Conservation (phyloP, 2,797 vertebrate genomes). For the Gadopsis marmoratus region DNA sequence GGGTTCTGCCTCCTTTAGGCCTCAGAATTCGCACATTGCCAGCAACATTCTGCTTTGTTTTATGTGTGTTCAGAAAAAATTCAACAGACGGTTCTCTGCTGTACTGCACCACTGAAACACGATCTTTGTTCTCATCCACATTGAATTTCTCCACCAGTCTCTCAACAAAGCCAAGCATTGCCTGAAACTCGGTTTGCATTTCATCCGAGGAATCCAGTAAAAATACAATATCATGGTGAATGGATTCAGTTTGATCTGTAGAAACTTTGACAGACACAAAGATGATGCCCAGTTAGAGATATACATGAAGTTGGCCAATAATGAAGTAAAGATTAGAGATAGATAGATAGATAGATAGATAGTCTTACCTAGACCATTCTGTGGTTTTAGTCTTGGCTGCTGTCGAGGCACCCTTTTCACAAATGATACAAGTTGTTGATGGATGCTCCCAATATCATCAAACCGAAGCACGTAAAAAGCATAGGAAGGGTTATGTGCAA, state of each 20-base stretch:
- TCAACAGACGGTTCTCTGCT: conserved; percentile 69
- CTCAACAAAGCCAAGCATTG: conserved; percentile 76
- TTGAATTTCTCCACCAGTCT: conserved; percentile 73
- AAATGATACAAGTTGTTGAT: conserved; percentile 81
- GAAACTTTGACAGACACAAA: conserved; percentile 60
- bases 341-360: conserved; percentile 34
- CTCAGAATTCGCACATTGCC: conserved; percentile 56
- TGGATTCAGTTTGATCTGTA: conserved; percentile 52
- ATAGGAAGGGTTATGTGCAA: conserved; percentile 82
- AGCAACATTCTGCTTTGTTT: conserved; percentile 64
- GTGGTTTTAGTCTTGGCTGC: conserved; percentile 62
- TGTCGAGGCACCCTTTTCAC: conserved; percentile 82
- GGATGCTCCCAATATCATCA: conserved; percentile 75
- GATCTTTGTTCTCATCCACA: conserved; percentile 77
- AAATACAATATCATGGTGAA: conserved; percentile 80
- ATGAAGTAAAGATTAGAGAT: neutral
- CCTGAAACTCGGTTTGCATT: conserved; percentile 69
- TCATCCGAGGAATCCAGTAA: conserved; percentile 82
- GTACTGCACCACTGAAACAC: conserved; percentile 80
- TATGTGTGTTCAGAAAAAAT: conserved; percentile 78
- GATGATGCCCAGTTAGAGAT: conserved; percentile 34
- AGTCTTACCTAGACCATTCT: conserved; percentile 75
- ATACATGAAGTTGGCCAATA: neutral
- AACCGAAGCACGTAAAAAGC: conserved; percentile 78
- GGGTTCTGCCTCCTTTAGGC: conserved; percentile 77